Percentiles rank a stretch among this genome's conserved stretches.
Evolutionary conservation across 2,888 invertebrate species (phyloP).

Genomic region (Cerastis leucographa): DNA sequence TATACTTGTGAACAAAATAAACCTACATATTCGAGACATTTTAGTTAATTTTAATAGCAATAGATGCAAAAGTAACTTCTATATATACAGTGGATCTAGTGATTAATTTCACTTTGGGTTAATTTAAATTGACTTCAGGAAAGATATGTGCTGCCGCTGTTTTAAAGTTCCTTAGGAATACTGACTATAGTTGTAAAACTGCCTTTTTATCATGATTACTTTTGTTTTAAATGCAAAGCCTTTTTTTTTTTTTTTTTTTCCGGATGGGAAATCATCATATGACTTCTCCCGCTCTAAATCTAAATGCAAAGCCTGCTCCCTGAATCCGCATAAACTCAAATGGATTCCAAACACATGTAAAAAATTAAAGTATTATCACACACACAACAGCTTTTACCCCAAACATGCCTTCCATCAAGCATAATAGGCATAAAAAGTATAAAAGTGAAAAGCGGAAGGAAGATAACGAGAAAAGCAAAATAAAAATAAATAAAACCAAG

Average conservation of each 20-base stretch:
- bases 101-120: neutral
- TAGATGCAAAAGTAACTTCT: neutral
- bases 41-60: neutral
- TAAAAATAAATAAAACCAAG: conserved; percentile 48
- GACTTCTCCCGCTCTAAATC: no score
- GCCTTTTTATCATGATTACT: neutral
- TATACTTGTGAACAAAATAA: neutral
- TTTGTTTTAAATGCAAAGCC: neutral
- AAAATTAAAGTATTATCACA: conserved; percentile 26
- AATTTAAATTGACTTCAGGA: no score
- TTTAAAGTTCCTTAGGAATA: no score
- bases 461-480: conserved; percentile 52
- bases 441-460: conserved; percentile 48
- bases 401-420: conserved; percentile 35
- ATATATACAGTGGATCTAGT: neutral
- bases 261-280: no score
- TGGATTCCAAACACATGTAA: neutral
- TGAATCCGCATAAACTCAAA: neutral
- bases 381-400: conserved; percentile 8
- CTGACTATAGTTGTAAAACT: neutral
- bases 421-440: conserved; percentile 42
- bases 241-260: no score
- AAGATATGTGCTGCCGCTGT: no score
- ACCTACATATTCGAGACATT: neutral
- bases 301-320: neutral